These are phyloP conservation scores for Epinephelus awoara DNA, from an alignment of 2,797 vertebrate genomes.

Conservation along the genomic window DNA sequence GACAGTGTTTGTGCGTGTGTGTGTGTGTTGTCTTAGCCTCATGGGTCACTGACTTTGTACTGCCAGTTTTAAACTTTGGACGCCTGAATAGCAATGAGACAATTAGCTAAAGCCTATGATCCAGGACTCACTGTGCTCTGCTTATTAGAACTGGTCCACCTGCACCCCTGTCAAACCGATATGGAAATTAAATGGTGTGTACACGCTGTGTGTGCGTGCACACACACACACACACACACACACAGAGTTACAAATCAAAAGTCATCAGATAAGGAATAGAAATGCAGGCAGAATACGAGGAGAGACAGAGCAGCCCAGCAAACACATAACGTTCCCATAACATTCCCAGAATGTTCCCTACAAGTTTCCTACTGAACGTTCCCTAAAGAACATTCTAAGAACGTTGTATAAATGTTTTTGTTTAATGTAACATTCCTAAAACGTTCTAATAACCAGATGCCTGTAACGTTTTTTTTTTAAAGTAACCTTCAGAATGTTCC, in stretches of 20 bases:
- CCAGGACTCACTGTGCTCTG: slow-evolving; percentile 36
- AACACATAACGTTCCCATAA: too few species aligned
- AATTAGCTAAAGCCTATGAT: slow-evolving; percentile 68
- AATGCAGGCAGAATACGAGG: neutral
- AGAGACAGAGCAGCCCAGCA: neutral
- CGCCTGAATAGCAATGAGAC: slow-evolving; percentile 57
- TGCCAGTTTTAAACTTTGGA: slow-evolving; percentile 39
- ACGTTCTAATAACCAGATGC: too few species aligned
- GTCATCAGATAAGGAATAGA: slow-evolving; percentile 46
- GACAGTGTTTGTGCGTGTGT: neutral
- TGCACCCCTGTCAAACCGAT: slow-evolving; percentile 46
- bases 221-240: neutral
- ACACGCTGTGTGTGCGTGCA: neutral
- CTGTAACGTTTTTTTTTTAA: too few species aligned
- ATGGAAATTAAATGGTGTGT: slow-evolving; percentile 47
- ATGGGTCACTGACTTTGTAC: slow-evolving; percentile 15
- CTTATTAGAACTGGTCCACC: slow-evolving; percentile 55
- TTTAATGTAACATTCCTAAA: too few species aligned
- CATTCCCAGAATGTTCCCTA: too few species aligned
- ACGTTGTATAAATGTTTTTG: too few species aligned
- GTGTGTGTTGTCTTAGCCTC: slow-evolving; percentile 10
- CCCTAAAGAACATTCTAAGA: too few species aligned
- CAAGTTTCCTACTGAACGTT: too few species aligned
- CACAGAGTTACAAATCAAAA: slow-evolving; percentile 38
- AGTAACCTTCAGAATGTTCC: too few species aligned